Base-by-base conservation (phyloP, 2,888 invertebrate species). In the Caenorhabditis macrosperma region DNA sequence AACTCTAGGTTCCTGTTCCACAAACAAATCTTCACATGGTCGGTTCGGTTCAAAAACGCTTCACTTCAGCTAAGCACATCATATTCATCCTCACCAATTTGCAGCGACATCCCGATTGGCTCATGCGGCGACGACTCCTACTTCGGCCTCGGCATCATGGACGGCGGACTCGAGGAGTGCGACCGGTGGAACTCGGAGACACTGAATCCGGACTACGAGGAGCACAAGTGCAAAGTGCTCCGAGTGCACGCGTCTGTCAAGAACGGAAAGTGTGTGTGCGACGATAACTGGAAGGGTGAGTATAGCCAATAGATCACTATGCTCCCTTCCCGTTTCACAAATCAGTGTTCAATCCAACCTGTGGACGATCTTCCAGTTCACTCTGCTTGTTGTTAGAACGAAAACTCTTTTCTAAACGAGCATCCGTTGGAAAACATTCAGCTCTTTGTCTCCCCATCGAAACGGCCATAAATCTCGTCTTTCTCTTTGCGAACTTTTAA, bases 91-190 rank as follows among this genome's bases (percentile, higher is more conserved):
- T n/a, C n/a, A n/a, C n/a, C n/a, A n/a, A n/a, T 15, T 83, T 79
- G 38, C 75, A 83, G 82, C 54, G 82, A 82, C 35, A 77, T 84
- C 28, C 82, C 84, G 28, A 59, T 77, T 26, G 84, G 81, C n/a
- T 71, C 74, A 20, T 85, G 83, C 48, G 83, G 81, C 24, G 81
- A 66, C 52, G 83, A 83, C 50, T 63, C 78, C 10, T 82, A 83
- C 50, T 85, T 82, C 48, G 85, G 85, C 10, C 69, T 81, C 17
- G 88, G 86, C n/a, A 82, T 88, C 22, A 85, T 88, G 78, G 82
- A 87, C 55, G 86, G 82, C 22, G 79, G 78, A 24, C 78, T 88
- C 38, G 88, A 88, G 60, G 88, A 88, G 63, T 89, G 89, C 72
- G 82, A 78, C 17, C 61, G 82, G 50, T 89, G 81, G 79, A 81